Evolutionary conservation across 2,888 invertebrate species (phyloP).

Genomic region (Sepiola atlantica): DNA sequence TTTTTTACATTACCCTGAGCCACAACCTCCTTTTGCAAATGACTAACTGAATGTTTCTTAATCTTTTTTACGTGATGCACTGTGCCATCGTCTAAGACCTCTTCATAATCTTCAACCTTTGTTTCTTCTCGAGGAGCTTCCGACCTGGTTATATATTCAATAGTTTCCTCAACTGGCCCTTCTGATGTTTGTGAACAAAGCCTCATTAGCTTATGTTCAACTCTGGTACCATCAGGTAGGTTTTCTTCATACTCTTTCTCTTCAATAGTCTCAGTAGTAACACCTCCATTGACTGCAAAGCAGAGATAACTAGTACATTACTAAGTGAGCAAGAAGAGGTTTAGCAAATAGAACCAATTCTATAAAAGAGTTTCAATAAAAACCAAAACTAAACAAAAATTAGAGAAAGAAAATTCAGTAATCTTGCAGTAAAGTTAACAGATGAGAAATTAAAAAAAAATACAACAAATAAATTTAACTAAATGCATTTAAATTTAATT

Average conservation of each 20-base stretch:
- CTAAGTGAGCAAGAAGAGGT: not conserved
- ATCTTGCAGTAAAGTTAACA: no score
- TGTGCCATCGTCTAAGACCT: constrained; percentile 68
- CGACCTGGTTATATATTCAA: constrained; percentile 59
- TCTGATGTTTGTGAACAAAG: constrained; percentile 60
- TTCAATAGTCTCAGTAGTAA: constrained; percentile 58
- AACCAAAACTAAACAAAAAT: not conserved
- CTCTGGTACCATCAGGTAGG: constrained; percentile 66
- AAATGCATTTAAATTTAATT: no score
- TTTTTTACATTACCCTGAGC: constrained; percentile 61
- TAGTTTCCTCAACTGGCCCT: constrained; percentile 51
- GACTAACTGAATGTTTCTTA: constrained; percentile 60
- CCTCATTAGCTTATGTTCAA: constrained; percentile 59
- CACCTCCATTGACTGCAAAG: constrained; percentile 61
- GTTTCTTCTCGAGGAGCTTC: constrained; percentile 59
- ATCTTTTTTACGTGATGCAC: constrained; percentile 61
- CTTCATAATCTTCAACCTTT: constrained; percentile 62
- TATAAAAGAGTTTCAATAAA: not conserved
- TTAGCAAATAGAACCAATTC: constrained; percentile 1
- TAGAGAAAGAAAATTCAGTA: not conserved
- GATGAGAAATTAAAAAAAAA: no score
- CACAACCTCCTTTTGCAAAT: constrained; percentile 57
- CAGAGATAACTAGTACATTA: constrained; percentile 51
- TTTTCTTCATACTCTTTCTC: constrained; percentile 60
- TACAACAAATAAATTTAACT: no score